These are phyloP conservation scores for Gallinago undulata DNA, from an alignment of 2,113 vertebrate genomes.

Conservation along the genomic window DNA sequence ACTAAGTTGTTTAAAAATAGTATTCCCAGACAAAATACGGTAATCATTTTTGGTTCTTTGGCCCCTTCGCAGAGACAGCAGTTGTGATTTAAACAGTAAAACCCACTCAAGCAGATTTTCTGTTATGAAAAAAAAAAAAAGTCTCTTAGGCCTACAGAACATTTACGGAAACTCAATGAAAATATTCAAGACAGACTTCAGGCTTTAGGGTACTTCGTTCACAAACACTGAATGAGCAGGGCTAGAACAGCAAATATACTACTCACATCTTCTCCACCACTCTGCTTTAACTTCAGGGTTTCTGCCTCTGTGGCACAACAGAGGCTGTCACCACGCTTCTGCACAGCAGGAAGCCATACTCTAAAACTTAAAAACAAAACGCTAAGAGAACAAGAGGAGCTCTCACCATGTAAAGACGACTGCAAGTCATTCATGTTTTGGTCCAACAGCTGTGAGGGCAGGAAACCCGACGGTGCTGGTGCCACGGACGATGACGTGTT, in stretches of 20 bases:
- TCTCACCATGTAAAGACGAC: constrained; percentile 79
- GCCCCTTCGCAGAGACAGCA: not conserved
- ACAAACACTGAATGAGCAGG: not conserved
- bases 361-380: not conserved
- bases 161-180: not conserved
- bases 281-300: not conserved
- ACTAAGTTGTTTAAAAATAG: not conserved
- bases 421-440: constrained; percentile 84
- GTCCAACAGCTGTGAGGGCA: constrained; percentile 93
- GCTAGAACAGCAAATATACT: not conserved
- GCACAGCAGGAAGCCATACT: not conserved
- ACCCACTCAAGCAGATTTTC: not conserved
- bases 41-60: not conserved
- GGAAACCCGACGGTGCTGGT: constrained; percentile 77
- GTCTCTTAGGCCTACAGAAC: not conserved
- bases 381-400: not conserved
- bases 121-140: not conserved
- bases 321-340: not conserved
- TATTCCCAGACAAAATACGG: not conserved
- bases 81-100: not conserved
- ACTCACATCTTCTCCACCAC: not conserved
- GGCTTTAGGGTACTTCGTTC: not conserved
- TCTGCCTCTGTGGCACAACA: not conserved
- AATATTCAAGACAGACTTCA: not conserved
- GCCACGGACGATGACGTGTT: constrained; percentile 1